These are phyloP conservation scores for Chrysaora quinquecirrha DNA, from an alignment of 30 jellyfish, hydroid and myxozoan genomes.

Conservation along the genomic window DNA sequence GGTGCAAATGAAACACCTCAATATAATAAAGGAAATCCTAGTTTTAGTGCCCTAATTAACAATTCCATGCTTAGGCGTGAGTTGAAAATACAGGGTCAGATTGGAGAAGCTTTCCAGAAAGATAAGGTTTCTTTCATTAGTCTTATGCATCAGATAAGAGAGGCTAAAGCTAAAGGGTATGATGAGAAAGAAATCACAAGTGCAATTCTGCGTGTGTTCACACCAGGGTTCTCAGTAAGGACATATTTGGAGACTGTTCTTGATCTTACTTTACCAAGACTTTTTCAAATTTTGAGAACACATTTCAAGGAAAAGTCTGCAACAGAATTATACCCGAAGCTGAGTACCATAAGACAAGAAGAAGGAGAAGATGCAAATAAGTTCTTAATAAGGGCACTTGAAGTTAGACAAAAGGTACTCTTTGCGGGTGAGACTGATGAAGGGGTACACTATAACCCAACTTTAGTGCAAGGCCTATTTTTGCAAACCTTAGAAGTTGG, in stretches of 20 bases:
- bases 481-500: constrained; percentile 61
- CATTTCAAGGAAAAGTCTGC: constrained; percentile 69
- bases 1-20: background rate
- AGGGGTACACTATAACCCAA: constrained; percentile 23
- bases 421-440: constrained; percentile 57
- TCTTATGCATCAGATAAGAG: constrained; percentile 39
- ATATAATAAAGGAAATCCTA: background rate
- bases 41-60: constrained; percentile 8
- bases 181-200: constrained; percentile 26
- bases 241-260: constrained; percentile 43
- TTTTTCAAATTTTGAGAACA: constrained; percentile 34
- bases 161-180: constrained; percentile 37
- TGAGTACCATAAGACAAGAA: constrained; percentile 35
- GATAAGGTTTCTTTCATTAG: constrained; percentile 43
- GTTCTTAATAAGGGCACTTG: constrained; percentile 38
- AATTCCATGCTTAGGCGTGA: constrained; percentile 43
- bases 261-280: constrained; percentile 30
- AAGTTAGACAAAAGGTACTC: constrained; percentile 44
- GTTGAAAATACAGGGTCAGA: constrained; percentile 50
- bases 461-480: constrained; percentile 50
- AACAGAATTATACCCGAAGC: constrained; percentile 44
- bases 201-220: constrained; percentile 45
- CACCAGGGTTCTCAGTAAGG: constrained; percentile 48
- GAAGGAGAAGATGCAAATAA: constrained; percentile 32
- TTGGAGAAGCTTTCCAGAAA: constrained; percentile 46